Percentiles rank a stretch among this genome's conserved stretches.
Evolutionary conservation across 2,888 invertebrate species (phyloP).

Genomic region (Acrobasis suavella): DNA sequence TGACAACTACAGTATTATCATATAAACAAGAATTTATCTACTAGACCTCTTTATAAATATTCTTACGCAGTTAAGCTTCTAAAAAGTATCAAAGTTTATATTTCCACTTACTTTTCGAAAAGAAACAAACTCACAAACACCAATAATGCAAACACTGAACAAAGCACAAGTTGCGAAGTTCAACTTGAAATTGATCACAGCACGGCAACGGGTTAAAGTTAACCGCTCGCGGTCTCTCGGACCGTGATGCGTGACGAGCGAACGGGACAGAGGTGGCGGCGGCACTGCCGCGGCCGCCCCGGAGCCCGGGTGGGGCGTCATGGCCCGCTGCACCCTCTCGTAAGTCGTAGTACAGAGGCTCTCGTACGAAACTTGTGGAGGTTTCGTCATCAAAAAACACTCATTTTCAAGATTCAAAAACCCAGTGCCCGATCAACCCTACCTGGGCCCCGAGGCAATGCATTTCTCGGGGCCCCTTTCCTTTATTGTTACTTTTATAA

Average conservation of each 20-base stretch:
- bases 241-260: slow-evolving; percentile 4
- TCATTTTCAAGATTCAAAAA: background rate
- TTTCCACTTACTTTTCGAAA: slow-evolving; percentile 6
- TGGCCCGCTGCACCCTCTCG: slow-evolving; percentile 34
- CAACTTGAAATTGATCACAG: slow-evolving; percentile 20
- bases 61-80: background rate
- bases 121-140: background rate
- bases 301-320: slow-evolving; percentile 30
- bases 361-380: background rate
- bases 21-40: too few relatives aligned
- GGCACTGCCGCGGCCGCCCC: slow-evolving; percentile 26
- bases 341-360: background rate
- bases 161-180: slow-evolving; percentile 21
- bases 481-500: too few relatives aligned
- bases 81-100: background rate
- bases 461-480: too few relatives aligned
- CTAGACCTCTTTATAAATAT: background rate
- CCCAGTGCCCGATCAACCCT: too few relatives aligned
- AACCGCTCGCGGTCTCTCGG: background rate
- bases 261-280: slow-evolving; percentile 5
- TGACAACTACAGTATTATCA: too few relatives aligned
- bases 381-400: background rate
- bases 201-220: slow-evolving; percentile 5
- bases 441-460: too few relatives aligned
- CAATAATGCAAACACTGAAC: slow-evolving; percentile 17